Base-by-base conservation (phyloP, 2,797 vertebrate species). In the Cetoscarus ocellatus region DNA sequence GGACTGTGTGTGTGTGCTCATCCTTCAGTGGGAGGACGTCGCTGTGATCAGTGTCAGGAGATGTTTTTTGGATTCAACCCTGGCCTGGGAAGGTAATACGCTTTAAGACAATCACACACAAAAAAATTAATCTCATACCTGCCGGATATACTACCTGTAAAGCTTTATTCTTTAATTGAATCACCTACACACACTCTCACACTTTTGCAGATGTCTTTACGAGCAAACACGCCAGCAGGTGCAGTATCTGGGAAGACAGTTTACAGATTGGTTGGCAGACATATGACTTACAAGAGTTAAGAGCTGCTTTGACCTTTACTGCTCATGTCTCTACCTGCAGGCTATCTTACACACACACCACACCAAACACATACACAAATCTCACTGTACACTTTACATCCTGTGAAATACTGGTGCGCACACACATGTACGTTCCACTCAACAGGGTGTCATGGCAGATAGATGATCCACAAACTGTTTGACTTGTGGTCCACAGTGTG, bases 51-150 rank as follows among this genome's bases (percentile, higher is more conserved):
- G 19, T 97, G 97, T 85, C 86, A 54, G 57, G 93, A 96, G 39
- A 86, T 80, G 75, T 95, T 95, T 90, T 98, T 95, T 79, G 95
- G 95, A 74, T 97, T 98, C 85, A 94, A 97, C 80, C 91, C 90
- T 62, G 93, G 93, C 61, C 80, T 87, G 45, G 95, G 95, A 89
- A 95, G 95, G 96, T 96, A 84, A 89, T 49, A 8, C 15, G 19
- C 38, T 49, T 27, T 1, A 57, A 42, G 14, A 38, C 50, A 36
- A 12, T 49, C 3, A 35, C 39, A 58, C 35, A 51, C 27, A 63
- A 39, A 57, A 1, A 40, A 3, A 19, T 61, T 1, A 19, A 57
- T 8, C 59, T 0, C n/a, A 35, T 42, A 49, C 18, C 12, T 67
- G 35, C 34, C 3, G 10, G 8, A 48, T 57, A 3, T 51, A 39